Conservation (phyloP, 1,140 invertebrate genomes). For the Nephotettix cincticeps region DNA sequence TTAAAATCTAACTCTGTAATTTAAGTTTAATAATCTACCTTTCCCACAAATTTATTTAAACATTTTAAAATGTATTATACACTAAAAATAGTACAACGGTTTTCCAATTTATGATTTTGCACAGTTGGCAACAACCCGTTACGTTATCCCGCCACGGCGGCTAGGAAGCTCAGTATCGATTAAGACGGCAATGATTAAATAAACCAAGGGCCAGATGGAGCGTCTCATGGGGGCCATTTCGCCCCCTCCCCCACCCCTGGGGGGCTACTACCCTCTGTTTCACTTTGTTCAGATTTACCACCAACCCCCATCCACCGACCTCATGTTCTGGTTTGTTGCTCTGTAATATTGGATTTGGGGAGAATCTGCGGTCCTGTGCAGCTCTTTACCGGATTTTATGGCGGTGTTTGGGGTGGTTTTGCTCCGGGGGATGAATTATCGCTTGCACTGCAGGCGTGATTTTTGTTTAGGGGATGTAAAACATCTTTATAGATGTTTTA, state of each 20-base stretch:
- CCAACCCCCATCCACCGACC: background rate
- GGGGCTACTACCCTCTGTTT: constrained; percentile 13
- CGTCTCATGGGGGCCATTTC: constrained; percentile 27
- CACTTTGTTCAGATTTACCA: constrained; percentile 12
- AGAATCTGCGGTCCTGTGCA: background rate
- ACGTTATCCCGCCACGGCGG: constrained; percentile 2
- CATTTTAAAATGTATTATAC: no score
- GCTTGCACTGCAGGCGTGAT: constrained; percentile 31
- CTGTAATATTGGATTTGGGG: constrained; percentile 19
- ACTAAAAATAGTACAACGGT: no score
- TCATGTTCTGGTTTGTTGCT: constrained; percentile 18
- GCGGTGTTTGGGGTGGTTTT: background rate
- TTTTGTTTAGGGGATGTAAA: no score
- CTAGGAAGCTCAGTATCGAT: constrained; percentile 27
- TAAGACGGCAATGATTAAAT: constrained; percentile 32
- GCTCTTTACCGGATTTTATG: constrained; percentile 6
- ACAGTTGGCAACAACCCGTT: constrained; percentile 14
- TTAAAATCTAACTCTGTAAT: no score
- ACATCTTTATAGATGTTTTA: no score
- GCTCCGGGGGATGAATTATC: background rate
- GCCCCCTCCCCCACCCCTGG: constrained; percentile 5
- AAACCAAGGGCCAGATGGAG: constrained; percentile 28
- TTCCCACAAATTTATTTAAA: no score
- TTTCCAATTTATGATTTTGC: background rate
- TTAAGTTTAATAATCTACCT: no score